Evolutionary conservation across 1,140 invertebrate genomes (phyloP).

Genomic region (Gryllus bimaculatus): DNA sequence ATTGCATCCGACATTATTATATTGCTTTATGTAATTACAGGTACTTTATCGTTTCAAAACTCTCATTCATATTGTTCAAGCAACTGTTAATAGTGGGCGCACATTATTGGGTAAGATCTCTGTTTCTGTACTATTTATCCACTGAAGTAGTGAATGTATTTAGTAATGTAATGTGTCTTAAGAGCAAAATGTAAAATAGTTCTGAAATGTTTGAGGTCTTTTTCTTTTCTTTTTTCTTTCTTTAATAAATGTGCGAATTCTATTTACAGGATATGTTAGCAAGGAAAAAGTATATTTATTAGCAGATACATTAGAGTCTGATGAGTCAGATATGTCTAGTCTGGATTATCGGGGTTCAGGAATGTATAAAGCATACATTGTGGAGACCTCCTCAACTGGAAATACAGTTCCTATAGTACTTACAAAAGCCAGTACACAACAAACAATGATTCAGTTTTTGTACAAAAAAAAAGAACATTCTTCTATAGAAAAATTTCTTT

Average conservation of each 20-base stretch:
- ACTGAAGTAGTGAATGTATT: background rate
- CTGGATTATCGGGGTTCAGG: background rate
- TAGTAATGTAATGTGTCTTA: background rate
- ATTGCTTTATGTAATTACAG: constrained; percentile 25
- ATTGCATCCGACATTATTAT: background rate
- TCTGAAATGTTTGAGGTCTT: background rate
- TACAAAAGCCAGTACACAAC: constrained; percentile 44
- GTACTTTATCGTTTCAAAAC: constrained; percentile 51
- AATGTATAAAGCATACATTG: background rate
- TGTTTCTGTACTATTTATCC: background rate
- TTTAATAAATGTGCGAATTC: background rate
- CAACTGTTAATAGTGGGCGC: constrained; percentile 58
- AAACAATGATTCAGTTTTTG: constrained; percentile 69
- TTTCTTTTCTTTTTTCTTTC: no score
- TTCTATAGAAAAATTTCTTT: constrained; percentile 54
- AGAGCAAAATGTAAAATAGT: background rate
- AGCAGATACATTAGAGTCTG: background rate
- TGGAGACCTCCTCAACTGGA: background rate
- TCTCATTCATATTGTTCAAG: constrained; percentile 60
- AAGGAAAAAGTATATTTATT: background rate
- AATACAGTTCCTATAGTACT: background rate
- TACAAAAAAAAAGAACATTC: constrained; percentile 42
- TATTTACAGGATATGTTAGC: background rate
- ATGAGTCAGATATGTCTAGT: background rate
- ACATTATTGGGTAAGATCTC: constrained; percentile 43